These are phyloP conservation scores for Amphipyra berbera DNA, from an alignment of 2,888 invertebrate species.

Conservation along the genomic window DNA sequence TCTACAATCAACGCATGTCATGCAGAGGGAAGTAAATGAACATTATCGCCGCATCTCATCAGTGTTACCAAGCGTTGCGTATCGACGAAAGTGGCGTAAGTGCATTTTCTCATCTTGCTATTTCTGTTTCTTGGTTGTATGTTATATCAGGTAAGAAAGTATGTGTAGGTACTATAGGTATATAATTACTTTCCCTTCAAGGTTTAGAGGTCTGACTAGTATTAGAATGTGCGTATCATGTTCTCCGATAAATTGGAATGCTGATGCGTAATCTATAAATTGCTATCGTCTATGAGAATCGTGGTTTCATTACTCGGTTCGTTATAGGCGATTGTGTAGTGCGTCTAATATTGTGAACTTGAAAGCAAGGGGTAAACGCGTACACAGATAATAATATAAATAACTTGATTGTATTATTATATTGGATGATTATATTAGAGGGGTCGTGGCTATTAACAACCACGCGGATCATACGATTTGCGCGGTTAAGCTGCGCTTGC, in stretches of 20 bases:
- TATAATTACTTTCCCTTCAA: slow-evolving; percentile 41
- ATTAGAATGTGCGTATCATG: slow-evolving; percentile 26
- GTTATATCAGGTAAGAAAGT: slow-evolving; percentile 20
- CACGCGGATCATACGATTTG: too few relatives aligned
- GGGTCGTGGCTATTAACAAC: too few relatives aligned
- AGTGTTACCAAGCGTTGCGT: slow-evolving; percentile 69
- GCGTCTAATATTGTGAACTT: too few relatives aligned
- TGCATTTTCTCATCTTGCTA: slow-evolving; percentile 61
- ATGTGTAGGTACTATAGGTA: neutral
- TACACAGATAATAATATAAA: too few relatives aligned
- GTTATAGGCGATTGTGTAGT: too few relatives aligned
- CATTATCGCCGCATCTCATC: slow-evolving; percentile 67
- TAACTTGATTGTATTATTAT: too few relatives aligned
- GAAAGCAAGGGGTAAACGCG: too few relatives aligned
- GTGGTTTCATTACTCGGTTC: neutral
- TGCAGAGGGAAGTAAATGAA: slow-evolving; percentile 58
- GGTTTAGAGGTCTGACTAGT: slow-evolving; percentile 5
- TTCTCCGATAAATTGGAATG: slow-evolving; percentile 16
- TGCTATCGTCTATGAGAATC: neutral
- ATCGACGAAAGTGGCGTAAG: slow-evolving; percentile 66
- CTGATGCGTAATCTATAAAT: slow-evolving; percentile 7
- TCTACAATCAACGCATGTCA: slow-evolving; percentile 50
- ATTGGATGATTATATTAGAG: too few relatives aligned
- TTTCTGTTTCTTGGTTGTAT: slow-evolving; percentile 24
- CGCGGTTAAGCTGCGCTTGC: too few relatives aligned